Base-by-base conservation (phyloP, 2,888 invertebrate genomes). In the Drosophila histrio region DNA sequence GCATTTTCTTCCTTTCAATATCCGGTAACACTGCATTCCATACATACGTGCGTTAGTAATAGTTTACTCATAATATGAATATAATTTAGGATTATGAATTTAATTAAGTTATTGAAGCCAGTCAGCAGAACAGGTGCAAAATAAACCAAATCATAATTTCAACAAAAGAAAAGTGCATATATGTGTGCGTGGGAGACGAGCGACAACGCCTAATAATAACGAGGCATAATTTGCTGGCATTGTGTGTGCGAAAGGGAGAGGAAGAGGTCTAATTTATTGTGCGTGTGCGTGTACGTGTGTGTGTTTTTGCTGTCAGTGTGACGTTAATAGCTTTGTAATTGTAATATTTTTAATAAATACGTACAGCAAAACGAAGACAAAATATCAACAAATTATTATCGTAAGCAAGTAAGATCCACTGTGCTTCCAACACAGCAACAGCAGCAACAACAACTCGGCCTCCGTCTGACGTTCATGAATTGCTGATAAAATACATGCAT, bases 21-120 rank as follows among this genome's bases (percentile, higher is more conserved):
- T n/a, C 1, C 17, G 34, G 49, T 66, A 54, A 49, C 59, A 72
- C 53, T 54, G 22, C 76, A 73, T 75, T 75, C 64, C 72, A 64
- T 71, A 74, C 74, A 68, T 79, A 72, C 59, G 78, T 79, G 85
- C 62, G 82, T 85, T 80, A 80, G 83, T 68, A 82, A 80, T 86
- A 80, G 83, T 80, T 80, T 79, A 86, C 73, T 79, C 83, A 72
- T 86, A 76, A 76, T 66, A 72, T 64, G 74, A 68, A 75, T 69
- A 58, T 59, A 61, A 61, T 77, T 84, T 73, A 82, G 58, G 52
- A 72, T 61, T 71, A 76, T 76, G 58, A 62, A 52, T 46, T 58
- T 71, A 77, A 61, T 53, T 66, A 77, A 66, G 58, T 54, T 76
- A 46, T 57, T 57, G 24, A 44, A 70, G 41, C 15, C 70, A 75